Base-by-base conservation (phyloP, 1,140 invertebrate genomes). In the Dendroctonus ponderosae region DNA sequence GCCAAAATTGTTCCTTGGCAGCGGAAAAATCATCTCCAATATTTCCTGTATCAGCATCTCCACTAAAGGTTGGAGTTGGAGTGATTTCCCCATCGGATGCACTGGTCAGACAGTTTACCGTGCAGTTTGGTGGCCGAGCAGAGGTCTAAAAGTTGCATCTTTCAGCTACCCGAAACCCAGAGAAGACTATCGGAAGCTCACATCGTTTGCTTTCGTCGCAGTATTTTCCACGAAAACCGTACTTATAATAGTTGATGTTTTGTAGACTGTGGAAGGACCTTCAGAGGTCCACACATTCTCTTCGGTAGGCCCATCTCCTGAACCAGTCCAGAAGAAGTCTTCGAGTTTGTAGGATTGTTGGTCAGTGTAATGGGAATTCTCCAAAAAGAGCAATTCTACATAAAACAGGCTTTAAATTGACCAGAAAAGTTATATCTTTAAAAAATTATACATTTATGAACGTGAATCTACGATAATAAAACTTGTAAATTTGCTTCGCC, bases 311-410 rank as follows among this genome's bases (percentile, higher is more conserved):
- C 89, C 90, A 73, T 92, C 91, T 2, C 91, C 91, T 0, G 88
- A 89, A 0, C 90, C 91, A 0, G 89, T 91, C 91, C 91, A 93
- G 74, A 93, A 90, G 76, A 92, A 93, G 76, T 92, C 90, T 72
- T 92, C 90, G 59, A 92, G 80, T 66, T 81, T 85, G 69, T 85
- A 87, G 74, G 80, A 85, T 64, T 84, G 82, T 39, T 84, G 72
- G 5, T 73, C 68, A 7, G 66, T 71, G 52, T 74, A 72, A 7
- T 60, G 67, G 12, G 64, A 48, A 12, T 71, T 73, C 49, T 79
- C 76, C 42, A 77, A 58, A 15, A 74, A 64, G n/a, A 77, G 51
- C 12, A 77, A 58, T 58, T 77, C 76, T 79, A 62, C 14, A 77
- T 46, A 9, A 12, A 46, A 2, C 3, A 26, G 3, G 1, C 1